Conservation (phyloP, 2,888 invertebrate genomes). For the Drosophila neonasuta region DNA sequence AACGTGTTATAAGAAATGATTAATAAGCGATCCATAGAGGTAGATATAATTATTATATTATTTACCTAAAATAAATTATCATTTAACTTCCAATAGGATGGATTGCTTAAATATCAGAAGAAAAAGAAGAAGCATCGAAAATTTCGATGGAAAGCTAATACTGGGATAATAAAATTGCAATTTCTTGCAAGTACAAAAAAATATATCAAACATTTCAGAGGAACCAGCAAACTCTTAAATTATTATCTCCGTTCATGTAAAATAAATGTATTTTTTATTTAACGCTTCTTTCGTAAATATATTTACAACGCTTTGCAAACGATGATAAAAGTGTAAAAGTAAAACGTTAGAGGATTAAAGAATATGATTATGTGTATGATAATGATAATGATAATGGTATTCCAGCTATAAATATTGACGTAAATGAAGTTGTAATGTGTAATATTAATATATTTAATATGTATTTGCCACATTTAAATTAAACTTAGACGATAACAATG, state of each 20-base stretch:
- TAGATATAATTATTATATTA: too few species aligned
- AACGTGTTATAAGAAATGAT: too few species aligned
- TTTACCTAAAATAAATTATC: too few species aligned
- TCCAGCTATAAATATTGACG: constrained; percentile 30
- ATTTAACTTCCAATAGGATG: too few species aligned
- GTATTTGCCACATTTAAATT: constrained; percentile 47
- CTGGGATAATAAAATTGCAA: too few species aligned
- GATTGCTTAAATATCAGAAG: too few species aligned
- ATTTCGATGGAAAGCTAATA: too few species aligned
- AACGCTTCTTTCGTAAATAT: constrained; percentile 41
- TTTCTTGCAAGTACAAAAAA: too few species aligned
- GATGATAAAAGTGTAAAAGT: constrained; percentile 26
- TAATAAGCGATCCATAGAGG: too few species aligned
- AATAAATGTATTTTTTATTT: constrained; percentile 49
- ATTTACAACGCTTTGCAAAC: constrained; percentile 58
- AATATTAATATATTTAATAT: constrained; percentile 50
- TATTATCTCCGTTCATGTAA: neutral
- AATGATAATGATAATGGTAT: constrained; percentile 3
- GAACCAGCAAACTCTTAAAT: neutral
- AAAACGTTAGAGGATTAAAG: constrained; percentile 8
- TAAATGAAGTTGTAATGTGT: constrained; percentile 2
- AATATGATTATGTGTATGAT: neutral
- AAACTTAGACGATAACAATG: constrained; percentile 39
- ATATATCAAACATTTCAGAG: too few species aligned
- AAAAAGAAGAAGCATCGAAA: too few species aligned